Percentiles rank a stretch among this genome's conserved stretches.
Evolutionary conservation across 2,888 invertebrate species (phyloP).

Genomic region (Bhutanitis thaidina): DNA sequence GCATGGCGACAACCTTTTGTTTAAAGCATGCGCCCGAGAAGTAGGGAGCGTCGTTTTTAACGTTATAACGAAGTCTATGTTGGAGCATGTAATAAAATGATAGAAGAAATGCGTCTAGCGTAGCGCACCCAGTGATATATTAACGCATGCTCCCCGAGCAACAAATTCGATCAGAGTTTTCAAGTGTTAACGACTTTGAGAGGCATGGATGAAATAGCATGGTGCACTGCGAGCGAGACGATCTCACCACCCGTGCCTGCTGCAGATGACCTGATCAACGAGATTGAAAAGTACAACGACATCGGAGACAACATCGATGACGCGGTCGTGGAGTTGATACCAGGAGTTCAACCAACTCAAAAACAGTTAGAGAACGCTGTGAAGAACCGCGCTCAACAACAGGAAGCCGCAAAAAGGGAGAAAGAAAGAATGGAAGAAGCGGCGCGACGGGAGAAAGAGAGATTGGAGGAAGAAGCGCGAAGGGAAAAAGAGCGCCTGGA

Average conservation of each 20-base stretch:
- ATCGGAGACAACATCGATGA: slow-evolving; percentile 96
- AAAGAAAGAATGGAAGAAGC: slow-evolving; percentile 39
- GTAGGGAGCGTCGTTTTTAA: background rate
- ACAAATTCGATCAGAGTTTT: slow-evolving; percentile 1
- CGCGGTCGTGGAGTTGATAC: slow-evolving; percentile 92
- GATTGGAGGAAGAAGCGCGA: slow-evolving; percentile 30
- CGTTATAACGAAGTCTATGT: background rate
- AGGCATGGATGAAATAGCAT: slow-evolving; percentile 18
- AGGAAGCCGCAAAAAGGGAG: slow-evolving; percentile 34
- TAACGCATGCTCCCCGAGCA: slow-evolving; percentile 32
- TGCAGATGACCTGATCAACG: slow-evolving; percentile 91
- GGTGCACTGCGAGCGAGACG: slow-evolving; percentile 16
- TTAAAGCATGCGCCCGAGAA: slow-evolving; percentile 3
- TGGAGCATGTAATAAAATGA: background rate
- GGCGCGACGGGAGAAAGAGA: slow-evolving; percentile 24
- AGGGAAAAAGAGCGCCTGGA: slow-evolving; percentile 33
- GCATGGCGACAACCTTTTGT: slow-evolving; percentile 8
- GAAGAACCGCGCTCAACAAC: slow-evolving; percentile 29
- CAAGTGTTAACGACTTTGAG: slow-evolving; percentile 1
- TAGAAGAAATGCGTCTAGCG: background rate
- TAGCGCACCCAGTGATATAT: slow-evolving; percentile 21
- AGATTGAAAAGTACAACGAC: slow-evolving; percentile 95
- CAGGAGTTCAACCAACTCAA: slow-evolving; percentile 74
- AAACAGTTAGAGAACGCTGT: slow-evolving; percentile 49
- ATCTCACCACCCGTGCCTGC: slow-evolving; percentile 39